phyloP scores from a whole-genome alignment of 2,797 vertebrate species.

The Notolepis coatsorum region DNA sequence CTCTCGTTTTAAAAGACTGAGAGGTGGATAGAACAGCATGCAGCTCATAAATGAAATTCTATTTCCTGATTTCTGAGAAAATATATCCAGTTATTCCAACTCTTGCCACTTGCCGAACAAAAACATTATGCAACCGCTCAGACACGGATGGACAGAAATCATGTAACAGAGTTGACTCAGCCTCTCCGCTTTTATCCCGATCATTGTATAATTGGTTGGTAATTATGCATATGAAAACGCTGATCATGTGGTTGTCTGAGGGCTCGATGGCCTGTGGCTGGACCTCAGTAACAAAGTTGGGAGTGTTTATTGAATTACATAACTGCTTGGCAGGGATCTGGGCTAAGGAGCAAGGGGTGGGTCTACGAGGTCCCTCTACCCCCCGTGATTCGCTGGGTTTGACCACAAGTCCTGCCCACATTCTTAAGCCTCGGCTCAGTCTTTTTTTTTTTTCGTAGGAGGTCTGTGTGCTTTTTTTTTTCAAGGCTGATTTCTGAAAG shows the following conservation, averaged over 20 bases:
- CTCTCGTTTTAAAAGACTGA: neutral
- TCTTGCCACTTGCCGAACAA: neutral
- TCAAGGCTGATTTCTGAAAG: conserved; percentile 13
- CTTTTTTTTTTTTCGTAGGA: conserved; percentile 27
- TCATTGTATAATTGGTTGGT: conserved; percentile 40
- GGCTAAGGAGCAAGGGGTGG: conserved; percentile 65
- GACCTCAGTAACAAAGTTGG: conserved; percentile 64
- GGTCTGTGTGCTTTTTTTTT: conserved; percentile 51
- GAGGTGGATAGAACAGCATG: neutral
- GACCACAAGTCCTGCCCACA: conserved; percentile 69
- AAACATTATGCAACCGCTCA: neutral
- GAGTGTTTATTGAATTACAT: conserved; percentile 80
- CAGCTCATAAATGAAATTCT: neutral
- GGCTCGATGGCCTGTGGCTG: conserved; percentile 46
- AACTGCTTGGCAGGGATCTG: conserved; percentile 67
- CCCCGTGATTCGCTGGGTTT: conserved; percentile 61
- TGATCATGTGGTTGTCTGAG: conserved; percentile 55
- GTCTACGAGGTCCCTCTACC: conserved; percentile 48
- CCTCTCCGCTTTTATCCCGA: conserved; percentile 27
- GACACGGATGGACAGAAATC: conserved; percentile 14
- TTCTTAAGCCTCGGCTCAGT: conserved; percentile 64
- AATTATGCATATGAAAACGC: conserved; percentile 40
- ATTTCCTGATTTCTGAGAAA: neutral
- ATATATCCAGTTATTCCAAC: neutral
- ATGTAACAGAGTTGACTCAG: neutral